A percentile compares a stretch with the other conserved stretches of the same genome.
These are phyloP conservation scores for Enteromius unitaeniatus DNA, from an alignment of 2,797 vertebrate genomes.

Conservation along the genomic window DNA sequence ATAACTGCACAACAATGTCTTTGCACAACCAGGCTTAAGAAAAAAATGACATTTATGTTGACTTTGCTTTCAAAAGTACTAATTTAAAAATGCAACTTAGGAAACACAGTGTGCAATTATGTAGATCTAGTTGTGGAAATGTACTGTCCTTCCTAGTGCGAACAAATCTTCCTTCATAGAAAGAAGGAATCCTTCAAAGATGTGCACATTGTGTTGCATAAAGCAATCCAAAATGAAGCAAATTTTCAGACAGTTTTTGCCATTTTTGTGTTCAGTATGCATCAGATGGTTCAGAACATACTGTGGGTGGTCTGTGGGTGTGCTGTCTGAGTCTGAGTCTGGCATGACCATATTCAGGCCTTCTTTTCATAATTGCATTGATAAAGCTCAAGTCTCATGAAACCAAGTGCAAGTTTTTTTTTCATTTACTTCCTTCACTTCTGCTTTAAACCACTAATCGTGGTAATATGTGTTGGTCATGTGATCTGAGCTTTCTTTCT, in stretches of 20 bases:
- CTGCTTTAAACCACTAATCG: constrained; percentile 41
- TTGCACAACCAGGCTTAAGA: neutral
- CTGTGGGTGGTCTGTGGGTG: constrained; percentile 23
- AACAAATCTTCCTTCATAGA: neutral
- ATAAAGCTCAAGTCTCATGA: constrained; percentile 29
- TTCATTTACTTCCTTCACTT: constrained; percentile 4
- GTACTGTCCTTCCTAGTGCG: neutral
- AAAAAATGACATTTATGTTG: neutral
- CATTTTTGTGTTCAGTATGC: neutral
- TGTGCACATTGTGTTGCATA: neutral
- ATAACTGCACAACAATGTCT: neutral
- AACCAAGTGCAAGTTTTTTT: neutral
- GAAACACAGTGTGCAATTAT: constrained; percentile 3
- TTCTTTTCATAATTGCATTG: constrained; percentile 42
- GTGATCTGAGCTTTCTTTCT: constrained; percentile 52
- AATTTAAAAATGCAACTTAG: neutral
- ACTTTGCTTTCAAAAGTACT: neutral
- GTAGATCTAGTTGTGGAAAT: neutral
- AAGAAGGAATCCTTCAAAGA: neutral
- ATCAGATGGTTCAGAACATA: constrained; percentile 17
- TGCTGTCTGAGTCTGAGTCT: constrained; percentile 27
- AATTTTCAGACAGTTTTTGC: neutral
- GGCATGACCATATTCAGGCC: constrained; percentile 17
- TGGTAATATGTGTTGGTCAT: constrained; percentile 56
- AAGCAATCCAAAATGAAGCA: neutral